Conservation (phyloP, 2,888 invertebrate genomes). For the Seira musarum region DNA sequence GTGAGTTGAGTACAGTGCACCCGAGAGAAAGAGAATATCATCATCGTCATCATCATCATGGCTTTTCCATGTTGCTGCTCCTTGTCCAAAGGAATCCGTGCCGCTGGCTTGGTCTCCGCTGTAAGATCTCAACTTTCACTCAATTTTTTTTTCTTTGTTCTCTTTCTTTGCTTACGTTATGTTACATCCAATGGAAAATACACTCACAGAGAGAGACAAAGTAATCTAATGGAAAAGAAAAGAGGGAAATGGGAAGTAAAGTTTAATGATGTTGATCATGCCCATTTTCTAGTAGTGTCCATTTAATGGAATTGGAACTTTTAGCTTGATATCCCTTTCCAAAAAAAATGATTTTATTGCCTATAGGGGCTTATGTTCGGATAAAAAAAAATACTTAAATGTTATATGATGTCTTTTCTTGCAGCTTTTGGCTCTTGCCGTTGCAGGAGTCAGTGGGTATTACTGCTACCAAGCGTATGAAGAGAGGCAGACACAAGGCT, state of each 20-base stretch:
- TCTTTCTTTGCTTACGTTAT: not conserved
- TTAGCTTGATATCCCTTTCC: not conserved
- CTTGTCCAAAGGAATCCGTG: conserved; percentile 51
- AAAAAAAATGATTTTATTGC: too few species aligned
- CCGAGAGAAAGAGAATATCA: too few species aligned
- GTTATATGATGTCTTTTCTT: conserved; percentile 21
- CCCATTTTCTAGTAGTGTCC: too few species aligned
- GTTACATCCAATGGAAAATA: too few species aligned
- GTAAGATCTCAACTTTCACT: conserved; percentile 66
- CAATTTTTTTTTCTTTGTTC: not conserved
- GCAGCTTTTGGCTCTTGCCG: conserved; percentile 62
- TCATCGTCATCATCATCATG: too few species aligned
- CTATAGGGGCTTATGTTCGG: too few species aligned
- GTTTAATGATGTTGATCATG: too few species aligned
- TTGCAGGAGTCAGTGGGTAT: conserved; percentile 59
- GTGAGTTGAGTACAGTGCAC: too few species aligned
- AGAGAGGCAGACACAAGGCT: conserved; percentile 31
- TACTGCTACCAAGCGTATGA: conserved; percentile 60
- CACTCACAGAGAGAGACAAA: not conserved
- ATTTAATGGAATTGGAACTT: not conserved
- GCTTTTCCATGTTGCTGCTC: conserved; percentile 61
- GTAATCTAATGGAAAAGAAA: not conserved
- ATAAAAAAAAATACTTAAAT: too few species aligned
- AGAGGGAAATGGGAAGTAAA: not conserved
- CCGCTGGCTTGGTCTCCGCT: conserved; percentile 59